These are phyloP conservation scores for Pinna nobilis DNA, from an alignment of 1,140 invertebrate species.

Conservation along the genomic window DNA sequence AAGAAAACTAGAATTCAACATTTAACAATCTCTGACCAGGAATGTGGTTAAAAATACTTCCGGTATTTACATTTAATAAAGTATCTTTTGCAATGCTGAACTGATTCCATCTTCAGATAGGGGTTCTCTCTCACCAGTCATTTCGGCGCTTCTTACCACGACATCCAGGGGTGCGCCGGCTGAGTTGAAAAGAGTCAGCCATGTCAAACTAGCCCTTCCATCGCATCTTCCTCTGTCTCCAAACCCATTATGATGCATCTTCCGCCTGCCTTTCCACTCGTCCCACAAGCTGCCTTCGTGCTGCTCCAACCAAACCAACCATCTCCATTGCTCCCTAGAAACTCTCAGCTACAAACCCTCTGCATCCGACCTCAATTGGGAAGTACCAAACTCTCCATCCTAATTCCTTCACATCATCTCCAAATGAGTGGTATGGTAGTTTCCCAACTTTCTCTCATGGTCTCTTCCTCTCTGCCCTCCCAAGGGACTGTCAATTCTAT, in stretches of 20 bases:
- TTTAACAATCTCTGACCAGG: no score
- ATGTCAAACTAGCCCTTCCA: neutral
- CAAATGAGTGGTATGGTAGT: constrained; percentile 27
- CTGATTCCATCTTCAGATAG: no score
- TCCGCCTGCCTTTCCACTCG: neutral
- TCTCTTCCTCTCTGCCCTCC: constrained; percentile 29
- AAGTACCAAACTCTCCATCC: constrained; percentile 31
- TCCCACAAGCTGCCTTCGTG: neutral
- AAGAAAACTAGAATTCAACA: no score
- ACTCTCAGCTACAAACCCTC: constrained; percentile 28
- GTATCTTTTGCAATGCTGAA: no score
- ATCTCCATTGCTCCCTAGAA: neutral
- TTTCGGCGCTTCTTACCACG: neutral
- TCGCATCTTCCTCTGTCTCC: neutral
- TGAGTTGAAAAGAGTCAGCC: constrained; percentile 3
- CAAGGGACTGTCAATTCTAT: constrained; percentile 41
- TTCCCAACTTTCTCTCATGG: constrained; percentile 35
- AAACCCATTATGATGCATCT: constrained; percentile 1
- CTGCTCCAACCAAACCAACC: constrained; percentile 9
- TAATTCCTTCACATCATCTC: constrained; percentile 6
- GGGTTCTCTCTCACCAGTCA: neutral
- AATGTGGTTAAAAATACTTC: no score
- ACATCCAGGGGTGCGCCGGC: neutral
- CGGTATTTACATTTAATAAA: no score
- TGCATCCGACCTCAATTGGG: constrained; percentile 36